Evolutionary conservation across 2,888 invertebrate species (phyloP).

Genomic region (Apodemia mormo): DNA sequence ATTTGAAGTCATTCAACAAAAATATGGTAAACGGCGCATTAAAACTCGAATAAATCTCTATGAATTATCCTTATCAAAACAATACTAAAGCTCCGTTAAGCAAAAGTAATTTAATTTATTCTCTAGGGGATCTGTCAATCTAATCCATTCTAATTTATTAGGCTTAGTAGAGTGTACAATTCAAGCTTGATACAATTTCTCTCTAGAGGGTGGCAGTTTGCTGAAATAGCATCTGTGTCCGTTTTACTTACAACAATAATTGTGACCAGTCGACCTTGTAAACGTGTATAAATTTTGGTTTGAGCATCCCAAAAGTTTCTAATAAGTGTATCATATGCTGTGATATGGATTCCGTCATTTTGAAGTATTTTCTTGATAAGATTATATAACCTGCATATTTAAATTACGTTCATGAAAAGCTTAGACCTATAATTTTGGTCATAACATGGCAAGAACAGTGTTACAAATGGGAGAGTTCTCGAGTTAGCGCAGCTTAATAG

Average conservation of each 20-base stretch:
- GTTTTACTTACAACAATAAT: slow-evolving; percentile 11
- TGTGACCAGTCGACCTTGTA: neutral
- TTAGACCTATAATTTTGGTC: neutral
- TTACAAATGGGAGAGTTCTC: slow-evolving; percentile 16
- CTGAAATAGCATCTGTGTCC: slow-evolving; percentile 14
- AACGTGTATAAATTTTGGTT: slow-evolving; percentile 5
- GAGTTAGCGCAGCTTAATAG: slow-evolving; percentile 9
- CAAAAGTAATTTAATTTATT: slow-evolving; percentile 25
- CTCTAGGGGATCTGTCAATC: slow-evolving; percentile 24
- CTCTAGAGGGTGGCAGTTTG: slow-evolving; percentile 4
- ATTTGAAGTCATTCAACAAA: neutral
- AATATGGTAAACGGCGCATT: neutral
- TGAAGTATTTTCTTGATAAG: too few relatives aligned
- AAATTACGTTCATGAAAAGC: too few relatives aligned
- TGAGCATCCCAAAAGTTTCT: neutral
- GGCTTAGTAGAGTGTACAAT: slow-evolving; percentile 24
- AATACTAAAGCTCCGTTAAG: slow-evolving; percentile 4
- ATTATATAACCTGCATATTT: too few relatives aligned
- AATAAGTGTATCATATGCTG: too few relatives aligned
- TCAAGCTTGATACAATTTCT: slow-evolving; percentile 18
- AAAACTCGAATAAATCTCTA: slow-evolving; percentile 8
- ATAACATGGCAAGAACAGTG: neutral
- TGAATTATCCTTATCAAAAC: slow-evolving; percentile 17
- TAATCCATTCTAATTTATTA: slow-evolving; percentile 27
- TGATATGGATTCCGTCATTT: too few relatives aligned